Evolutionary conservation across 2,797 vertebrate species (phyloP).

Genomic region (Sebastes umbrosus): DNA sequence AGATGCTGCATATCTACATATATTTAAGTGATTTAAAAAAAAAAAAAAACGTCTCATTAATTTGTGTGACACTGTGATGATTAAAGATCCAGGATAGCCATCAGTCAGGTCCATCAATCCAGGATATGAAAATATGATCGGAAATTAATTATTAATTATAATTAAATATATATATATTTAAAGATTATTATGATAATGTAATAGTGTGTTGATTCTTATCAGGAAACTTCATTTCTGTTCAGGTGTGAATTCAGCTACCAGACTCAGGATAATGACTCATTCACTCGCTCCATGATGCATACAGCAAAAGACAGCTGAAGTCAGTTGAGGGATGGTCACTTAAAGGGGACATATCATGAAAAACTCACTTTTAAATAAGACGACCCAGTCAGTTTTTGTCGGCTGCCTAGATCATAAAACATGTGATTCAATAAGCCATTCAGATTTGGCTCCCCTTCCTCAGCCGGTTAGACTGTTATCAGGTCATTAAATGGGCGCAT

Average conservation of each 20-base stretch:
- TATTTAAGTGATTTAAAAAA: not conserved
- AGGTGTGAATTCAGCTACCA: not conserved
- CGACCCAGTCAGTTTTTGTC: not conserved
- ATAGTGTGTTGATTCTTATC: not conserved
- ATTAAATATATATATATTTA: not conserved
- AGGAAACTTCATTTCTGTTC: not conserved
- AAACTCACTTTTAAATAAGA: not conserved
- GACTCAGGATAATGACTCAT: not conserved
- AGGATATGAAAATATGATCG: conserved; percentile 1
- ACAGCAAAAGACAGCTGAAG: not conserved
- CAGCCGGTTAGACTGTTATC: no score
- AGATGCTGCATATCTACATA: not conserved
- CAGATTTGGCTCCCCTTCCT: no score
- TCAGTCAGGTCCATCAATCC: not conserved
- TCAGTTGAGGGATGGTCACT: not conserved
- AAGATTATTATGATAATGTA: not conserved
- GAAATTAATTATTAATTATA: not conserved
- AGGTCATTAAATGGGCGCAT: no score
- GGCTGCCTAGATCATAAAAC: no score
- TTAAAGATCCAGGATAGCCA: not conserved
- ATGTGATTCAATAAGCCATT: no score
- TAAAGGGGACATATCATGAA: not conserved
- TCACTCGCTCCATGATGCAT: not conserved
- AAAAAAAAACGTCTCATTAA: not conserved
- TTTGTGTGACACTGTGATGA: conserved; percentile 5